Percentiles rank a stretch among this genome's conserved stretches.
Evolutionary conservation across 2,797 vertebrate species (phyloP).

Genomic region (Melanotaenia pygmaea): DNA sequence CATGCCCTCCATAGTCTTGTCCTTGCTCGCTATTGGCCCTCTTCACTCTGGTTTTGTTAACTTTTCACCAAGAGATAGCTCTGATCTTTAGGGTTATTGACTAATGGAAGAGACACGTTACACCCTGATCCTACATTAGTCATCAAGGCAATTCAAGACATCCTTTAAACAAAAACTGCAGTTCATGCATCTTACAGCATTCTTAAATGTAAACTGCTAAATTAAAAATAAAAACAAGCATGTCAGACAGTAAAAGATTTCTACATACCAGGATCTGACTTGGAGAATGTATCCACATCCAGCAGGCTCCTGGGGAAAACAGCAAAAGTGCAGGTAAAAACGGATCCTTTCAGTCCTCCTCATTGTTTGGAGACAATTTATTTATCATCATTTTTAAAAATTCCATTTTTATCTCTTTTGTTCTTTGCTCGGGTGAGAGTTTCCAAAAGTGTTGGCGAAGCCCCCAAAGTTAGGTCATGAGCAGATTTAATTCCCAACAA

Average conservation of each 20-base stretch:
- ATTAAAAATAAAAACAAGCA: not conserved
- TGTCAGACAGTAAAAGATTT: constrained; percentile 3
- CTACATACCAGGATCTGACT: constrained; percentile 92
- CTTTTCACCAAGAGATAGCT: constrained; percentile 34
- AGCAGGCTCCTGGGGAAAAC: constrained; percentile 86
- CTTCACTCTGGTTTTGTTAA: constrained; percentile 17
- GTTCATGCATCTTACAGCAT: not conserved
- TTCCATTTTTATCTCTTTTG: constrained; percentile 18
- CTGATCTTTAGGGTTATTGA: constrained; percentile 51
- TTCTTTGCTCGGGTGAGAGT: constrained; percentile 10
- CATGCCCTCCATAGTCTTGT: constrained; percentile 10
- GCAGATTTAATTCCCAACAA: constrained; percentile 24
- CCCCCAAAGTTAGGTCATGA: constrained; percentile 24
- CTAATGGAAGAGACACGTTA: constrained; percentile 13
- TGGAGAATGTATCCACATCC: constrained; percentile 95
- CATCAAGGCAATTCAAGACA: not conserved
- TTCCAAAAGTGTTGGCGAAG: constrained; percentile 18
- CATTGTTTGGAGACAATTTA: constrained; percentile 13
- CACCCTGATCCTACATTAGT: not conserved
- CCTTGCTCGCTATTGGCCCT: constrained; percentile 31
- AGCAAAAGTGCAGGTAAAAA: constrained; percentile 32
- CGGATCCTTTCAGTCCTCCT: not conserved
- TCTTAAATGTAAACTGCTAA: not conserved
- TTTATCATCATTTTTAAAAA: constrained; percentile 36
- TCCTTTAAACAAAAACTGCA: not conserved